Evolutionary conservation across 1,140 invertebrate species (phyloP), one percentile per base, ranked within the genome.

Genomic region (Piezodorus guildinii): DNA sequence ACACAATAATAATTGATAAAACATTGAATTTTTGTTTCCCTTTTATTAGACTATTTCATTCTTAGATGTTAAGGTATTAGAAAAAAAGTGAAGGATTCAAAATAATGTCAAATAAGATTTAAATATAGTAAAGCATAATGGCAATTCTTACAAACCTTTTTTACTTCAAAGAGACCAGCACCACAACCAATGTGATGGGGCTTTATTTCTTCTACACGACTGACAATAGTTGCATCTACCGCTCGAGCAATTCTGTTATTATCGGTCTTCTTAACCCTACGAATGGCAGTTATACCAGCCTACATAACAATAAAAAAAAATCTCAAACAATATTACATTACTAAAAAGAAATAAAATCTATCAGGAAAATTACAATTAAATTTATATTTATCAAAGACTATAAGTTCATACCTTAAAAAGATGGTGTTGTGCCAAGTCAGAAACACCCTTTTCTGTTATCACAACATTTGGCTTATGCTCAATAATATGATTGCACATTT

Each of bases 371-470:
- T 1, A 17, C 17, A 49, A 10, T 46, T 19, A 46, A 46, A 46
- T 46, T 3, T 4, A 46, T 19, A 46, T 46, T 3, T 3, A 12
- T 15, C 15, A 46, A 46, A 17, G 16, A 49, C 16, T 17, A 49
- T 21, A 52, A 34, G 27, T 16, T 5, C 1, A 17, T 43, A 60
- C 58, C 58, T 91, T 92, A 0, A 91, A 72, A 16, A 94, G 77
- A 73, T 86, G 93, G 72, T 93, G 90, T 71, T 93, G 90, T 0
- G 91, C 91, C 45, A 93, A 76, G 76, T 96, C 92, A 9, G 94
- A 96, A 12, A 99, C 84, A 46, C 96, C 96, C 75, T 99, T 99
- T 77, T 99, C 97, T 0, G 97, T 99, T 72, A 99, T 93, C 1
- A 99, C 84, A 14, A 99, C 72, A 76, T 98, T 94, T 0, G 96